These are phyloP conservation scores for Himantopus leucocephalus DNA, from an alignment of 2,113 vertebrate genomes.

Conservation along the genomic window DNA sequence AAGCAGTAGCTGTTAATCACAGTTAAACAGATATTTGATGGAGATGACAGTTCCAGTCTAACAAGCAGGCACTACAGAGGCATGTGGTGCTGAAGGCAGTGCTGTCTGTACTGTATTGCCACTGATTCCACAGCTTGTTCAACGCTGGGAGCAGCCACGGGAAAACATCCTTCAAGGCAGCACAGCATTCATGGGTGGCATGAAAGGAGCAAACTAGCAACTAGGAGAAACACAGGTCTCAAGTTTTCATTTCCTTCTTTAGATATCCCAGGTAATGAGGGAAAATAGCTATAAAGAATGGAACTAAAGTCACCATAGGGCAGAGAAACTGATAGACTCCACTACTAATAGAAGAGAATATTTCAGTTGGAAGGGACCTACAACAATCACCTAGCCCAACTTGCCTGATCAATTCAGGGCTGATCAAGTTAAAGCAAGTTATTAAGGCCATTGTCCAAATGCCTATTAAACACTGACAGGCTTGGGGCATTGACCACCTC, in stretches of 20 bases:
- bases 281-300: background rate
- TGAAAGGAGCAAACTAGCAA: background rate
- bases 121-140: background rate
- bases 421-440: background rate
- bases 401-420: background rate
- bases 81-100: background rate
- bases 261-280: background rate
- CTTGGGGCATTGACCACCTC: background rate
- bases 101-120: background rate
- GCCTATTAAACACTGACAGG: background rate
- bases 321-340: background rate
- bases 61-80: background rate
- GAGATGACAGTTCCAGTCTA: background rate
- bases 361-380: background rate
- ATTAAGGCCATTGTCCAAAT: background rate
- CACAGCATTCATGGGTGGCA: background rate
- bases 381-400: background rate
- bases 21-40: background rate
- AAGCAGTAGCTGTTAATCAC: background rate
- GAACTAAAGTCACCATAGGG: background rate
- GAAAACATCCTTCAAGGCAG: background rate
- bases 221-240: background rate
- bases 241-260: background rate
- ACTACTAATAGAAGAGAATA: background rate
- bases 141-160: background rate